These are phyloP conservation scores for Chamaea fasciata DNA, from an alignment of 2,113 vertebrate species.

Conservation along the genomic window DNA sequence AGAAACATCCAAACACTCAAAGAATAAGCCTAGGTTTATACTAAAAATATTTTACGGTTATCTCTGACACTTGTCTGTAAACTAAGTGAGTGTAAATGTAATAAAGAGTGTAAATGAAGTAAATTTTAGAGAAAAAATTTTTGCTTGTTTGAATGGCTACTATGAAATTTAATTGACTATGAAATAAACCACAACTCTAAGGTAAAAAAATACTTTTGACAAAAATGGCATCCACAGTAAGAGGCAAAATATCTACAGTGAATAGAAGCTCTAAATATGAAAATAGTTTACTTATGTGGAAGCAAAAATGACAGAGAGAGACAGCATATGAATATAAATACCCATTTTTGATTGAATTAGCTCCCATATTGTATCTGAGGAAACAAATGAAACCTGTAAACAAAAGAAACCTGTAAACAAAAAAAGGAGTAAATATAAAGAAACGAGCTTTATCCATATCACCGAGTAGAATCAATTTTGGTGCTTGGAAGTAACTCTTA, in stretches of 20 bases:
- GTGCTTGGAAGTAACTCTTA: background rate
- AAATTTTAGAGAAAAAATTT: background rate
- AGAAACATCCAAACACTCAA: background rate
- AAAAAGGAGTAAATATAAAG: background rate
- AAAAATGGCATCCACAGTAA: background rate
- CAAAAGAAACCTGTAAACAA: background rate
- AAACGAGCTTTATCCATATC: background rate
- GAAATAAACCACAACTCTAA: background rate
- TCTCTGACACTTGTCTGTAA: background rate
- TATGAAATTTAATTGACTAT: background rate
- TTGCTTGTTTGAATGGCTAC: background rate
- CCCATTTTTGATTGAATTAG: background rate
- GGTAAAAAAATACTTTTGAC: background rate
- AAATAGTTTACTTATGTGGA: background rate
- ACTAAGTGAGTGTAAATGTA: background rate
- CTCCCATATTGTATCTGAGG: background rate
- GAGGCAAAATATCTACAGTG: background rate
- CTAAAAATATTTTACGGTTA: background rate
- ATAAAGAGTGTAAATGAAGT: background rate
- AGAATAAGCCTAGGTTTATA: background rate
- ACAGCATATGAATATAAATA: background rate
- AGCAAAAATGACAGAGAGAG: background rate
- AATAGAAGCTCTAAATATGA: background rate
- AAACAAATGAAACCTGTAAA: background rate
- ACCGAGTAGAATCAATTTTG: background rate